Evolutionary conservation across 2,113 vertebrate genomes (phyloP), one percentile per base, ranked within the genome.

Genomic region (Glaucidium brasilianum): DNA sequence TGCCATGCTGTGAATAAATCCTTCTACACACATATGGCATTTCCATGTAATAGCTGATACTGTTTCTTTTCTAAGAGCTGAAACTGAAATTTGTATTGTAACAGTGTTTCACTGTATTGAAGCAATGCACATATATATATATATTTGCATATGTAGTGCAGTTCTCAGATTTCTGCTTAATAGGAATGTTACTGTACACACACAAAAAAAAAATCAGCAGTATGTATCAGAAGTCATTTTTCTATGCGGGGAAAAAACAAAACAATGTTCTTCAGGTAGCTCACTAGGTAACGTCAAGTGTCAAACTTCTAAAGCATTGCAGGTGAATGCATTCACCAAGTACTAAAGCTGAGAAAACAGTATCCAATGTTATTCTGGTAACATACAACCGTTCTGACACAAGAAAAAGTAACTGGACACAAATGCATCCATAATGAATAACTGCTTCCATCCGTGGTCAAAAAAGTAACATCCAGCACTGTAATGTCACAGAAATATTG

Each of bases 1-100:
- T 91, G 90, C 82, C 74, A 64, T 69, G 81, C 90, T 90, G 74
- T 89, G 84, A 95, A 86, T 87, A 95, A 94, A 94, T 71, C 62
- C 71, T 79, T 85, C 62, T 85, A 67, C 71, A 90, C 88, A 80
- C 82, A 92, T 66, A 79, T 66, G 47, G 82, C 53, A 81, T 90
- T 94, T 90, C 88, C 45, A 56, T 49, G 39, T 85, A 94, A 77
- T 47, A 96, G 90, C 68, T 90, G 69, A 91, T 60, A 68, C 52
- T 75, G 75, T 85, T 49, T 69, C 64, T 83, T 92, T 95, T 82
- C 52, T 85, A 91, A 92, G 58, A 95, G 80, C 64, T 64, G 69
- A 82, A 93, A 72, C 35, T 45, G 49, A 52, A 78, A 89, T 79
- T 90, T 76, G 58, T 41, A 81, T 43, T 78, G 77, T 52, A 81